phyloP scores from a whole-genome alignment of 2,797 vertebrate genomes.

The Phaenicophaeus curvirostris region DNA sequence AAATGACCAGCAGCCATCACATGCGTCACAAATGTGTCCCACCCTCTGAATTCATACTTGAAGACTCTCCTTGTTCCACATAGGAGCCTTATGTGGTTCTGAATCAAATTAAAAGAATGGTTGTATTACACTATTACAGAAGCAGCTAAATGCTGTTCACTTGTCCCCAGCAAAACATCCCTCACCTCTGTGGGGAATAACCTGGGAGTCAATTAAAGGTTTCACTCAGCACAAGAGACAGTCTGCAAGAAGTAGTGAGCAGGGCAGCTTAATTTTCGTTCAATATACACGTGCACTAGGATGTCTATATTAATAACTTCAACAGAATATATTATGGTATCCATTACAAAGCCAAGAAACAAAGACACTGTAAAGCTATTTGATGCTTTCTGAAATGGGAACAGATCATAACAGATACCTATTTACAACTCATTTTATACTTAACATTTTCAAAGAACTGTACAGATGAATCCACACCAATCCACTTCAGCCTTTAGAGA shows the following conservation, averaged over 20 bases:
- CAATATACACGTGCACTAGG: not conserved
- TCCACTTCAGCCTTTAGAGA: not conserved
- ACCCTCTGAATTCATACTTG: slow-evolving; percentile 25
- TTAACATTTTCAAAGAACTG: not conserved
- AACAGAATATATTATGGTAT: not conserved
- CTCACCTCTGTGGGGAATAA: slow-evolving; percentile 15
- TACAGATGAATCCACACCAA: not conserved
- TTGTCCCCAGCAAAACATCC: slow-evolving; percentile 41
- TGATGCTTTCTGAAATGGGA: not conserved
- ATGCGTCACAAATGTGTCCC: not conserved
- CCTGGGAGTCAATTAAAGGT: slow-evolving; percentile 52
- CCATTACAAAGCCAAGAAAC: not conserved
- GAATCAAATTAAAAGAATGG: slow-evolving; percentile 58
- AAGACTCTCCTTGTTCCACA: not conserved
- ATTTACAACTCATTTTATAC: not conserved
- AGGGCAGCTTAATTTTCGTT: slow-evolving; percentile 4
- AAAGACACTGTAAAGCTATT: not conserved
- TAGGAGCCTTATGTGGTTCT: not conserved
- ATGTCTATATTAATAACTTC: not conserved
- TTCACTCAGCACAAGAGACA: not conserved
- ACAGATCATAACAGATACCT: not conserved
- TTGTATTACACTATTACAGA: slow-evolving; percentile 51
- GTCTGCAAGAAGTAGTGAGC: slow-evolving; percentile 9
- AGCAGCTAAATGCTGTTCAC: slow-evolving; percentile 25
- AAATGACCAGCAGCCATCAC: not conserved